These are phyloP conservation scores for Numenius arquata DNA, from an alignment of 2,113 vertebrate species.

Conservation along the genomic window DNA sequence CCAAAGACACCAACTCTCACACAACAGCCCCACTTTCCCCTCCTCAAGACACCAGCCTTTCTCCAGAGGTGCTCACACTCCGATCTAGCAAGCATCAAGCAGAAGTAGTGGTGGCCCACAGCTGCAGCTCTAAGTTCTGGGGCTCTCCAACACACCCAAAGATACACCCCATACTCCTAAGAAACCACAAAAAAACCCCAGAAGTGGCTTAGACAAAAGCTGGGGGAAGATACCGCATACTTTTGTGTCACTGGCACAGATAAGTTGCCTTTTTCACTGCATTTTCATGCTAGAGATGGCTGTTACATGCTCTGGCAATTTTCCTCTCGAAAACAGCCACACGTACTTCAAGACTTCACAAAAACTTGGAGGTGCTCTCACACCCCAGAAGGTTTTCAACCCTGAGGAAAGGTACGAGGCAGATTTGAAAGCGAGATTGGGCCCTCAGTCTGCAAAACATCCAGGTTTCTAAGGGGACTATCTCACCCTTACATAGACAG, in stretches of 20 bases:
- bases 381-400: not conserved
- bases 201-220: not conserved
- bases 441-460: not conserved
- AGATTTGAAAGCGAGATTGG: constrained; percentile 34
- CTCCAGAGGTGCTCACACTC: not conserved
- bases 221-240: not conserved
- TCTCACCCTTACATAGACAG: constrained; percentile 21
- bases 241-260: not conserved
- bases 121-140: not conserved
- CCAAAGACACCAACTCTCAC: not conserved
- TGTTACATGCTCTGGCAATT: not conserved
- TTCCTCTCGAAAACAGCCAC: not conserved
- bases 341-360: not conserved
- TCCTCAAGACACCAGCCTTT: not conserved
- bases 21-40: not conserved
- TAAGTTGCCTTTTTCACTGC: not conserved
- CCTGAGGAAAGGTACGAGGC: not conserved
- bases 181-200: not conserved
- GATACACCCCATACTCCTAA: not conserved
- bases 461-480: constrained; percentile 17
- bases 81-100: not conserved
- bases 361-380: not conserved
- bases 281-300: not conserved
- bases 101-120: not conserved
- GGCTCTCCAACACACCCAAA: fast-evolving